Conservation (phyloP, 2,797 vertebrate genomes). For the Coranthus polyacanthus region DNA sequence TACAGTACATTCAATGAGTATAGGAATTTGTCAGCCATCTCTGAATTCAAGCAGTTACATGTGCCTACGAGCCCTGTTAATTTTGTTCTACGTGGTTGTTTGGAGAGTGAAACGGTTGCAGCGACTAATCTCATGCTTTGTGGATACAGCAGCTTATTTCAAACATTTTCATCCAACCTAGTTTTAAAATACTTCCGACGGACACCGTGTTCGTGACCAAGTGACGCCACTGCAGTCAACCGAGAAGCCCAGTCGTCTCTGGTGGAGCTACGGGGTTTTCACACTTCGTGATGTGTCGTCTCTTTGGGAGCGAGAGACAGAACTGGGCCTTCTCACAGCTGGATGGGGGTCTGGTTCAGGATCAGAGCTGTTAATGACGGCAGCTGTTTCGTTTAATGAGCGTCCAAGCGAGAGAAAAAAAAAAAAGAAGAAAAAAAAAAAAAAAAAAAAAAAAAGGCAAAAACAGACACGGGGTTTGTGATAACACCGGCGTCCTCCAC, state of each 20-base stretch:
- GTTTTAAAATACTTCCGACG: constrained; percentile 13
- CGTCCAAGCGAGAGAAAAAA: constrained; percentile 20
- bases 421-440: not conserved
- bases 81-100: constrained; percentile 82
- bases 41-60: constrained; percentile 85
- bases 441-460: constrained; percentile 27
- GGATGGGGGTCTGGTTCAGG: constrained; percentile 54
- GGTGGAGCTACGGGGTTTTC: constrained; percentile 58
- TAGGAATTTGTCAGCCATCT: constrained; percentile 94
- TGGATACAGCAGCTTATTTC: constrained; percentile 75
- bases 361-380: constrained; percentile 65
- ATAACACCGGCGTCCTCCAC: constrained; percentile 59
- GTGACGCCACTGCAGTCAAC: constrained; percentile 38
- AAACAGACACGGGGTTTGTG: constrained; percentile 53
- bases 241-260: constrained; percentile 55
- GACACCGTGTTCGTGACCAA: constrained; percentile 36
- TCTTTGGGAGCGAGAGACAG: constrained; percentile 76
- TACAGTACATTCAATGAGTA: constrained; percentile 99
- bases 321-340: constrained; percentile 75
- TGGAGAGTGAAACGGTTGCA: constrained; percentile 77
- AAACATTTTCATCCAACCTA: constrained; percentile 57
- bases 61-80: constrained; percentile 85
- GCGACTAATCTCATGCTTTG: constrained; percentile 85
- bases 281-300: constrained; percentile 56
- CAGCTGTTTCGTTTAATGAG: constrained; percentile 66